Percentiles rank a stretch among this genome's conserved stretches.
These are phyloP conservation scores for Temnothorax curvispinosus DNA, from an alignment of 1,140 invertebrate genomes.

Conservation along the genomic window DNA sequence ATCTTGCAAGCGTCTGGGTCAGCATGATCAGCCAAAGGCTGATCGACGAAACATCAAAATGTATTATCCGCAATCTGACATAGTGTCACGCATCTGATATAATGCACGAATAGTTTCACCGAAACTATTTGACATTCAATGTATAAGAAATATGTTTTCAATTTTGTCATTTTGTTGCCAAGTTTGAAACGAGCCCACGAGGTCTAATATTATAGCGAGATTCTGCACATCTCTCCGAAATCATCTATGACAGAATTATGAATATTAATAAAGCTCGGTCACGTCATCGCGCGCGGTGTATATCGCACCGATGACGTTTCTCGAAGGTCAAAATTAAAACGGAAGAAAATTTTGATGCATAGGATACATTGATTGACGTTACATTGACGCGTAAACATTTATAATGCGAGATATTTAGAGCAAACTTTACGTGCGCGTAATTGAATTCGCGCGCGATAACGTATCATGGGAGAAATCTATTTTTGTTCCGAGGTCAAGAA, in stretches of 20 bases:
- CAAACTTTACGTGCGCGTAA: background rate
- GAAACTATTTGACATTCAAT: background rate
- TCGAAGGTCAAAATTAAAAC: background rate
- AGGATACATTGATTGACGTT: background rate
- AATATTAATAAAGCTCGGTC: background rate
- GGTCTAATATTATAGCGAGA: background rate
- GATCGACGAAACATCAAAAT: constrained; percentile 29
- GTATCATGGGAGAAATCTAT: background rate
- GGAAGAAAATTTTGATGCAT: background rate
- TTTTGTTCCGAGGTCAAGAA: background rate
- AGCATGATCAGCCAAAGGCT: background rate
- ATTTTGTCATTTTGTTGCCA: background rate
- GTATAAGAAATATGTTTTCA: background rate
- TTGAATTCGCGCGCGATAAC: background rate
- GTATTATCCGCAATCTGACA: constrained; percentile 5
- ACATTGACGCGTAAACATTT: background rate
- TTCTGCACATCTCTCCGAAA: background rate
- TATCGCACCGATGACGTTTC: background rate
- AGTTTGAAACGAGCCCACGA: background rate
- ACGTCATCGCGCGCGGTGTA: background rate
- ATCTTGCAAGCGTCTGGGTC: constrained; percentile 78
- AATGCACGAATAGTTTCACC: background rate
- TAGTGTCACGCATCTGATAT: background rate
- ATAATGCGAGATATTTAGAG: background rate
- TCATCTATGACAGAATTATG: background rate